Evolutionary conservation across 2,888 invertebrate genomes (phyloP).

Genomic region (Limnephilus lunatus): DNA sequence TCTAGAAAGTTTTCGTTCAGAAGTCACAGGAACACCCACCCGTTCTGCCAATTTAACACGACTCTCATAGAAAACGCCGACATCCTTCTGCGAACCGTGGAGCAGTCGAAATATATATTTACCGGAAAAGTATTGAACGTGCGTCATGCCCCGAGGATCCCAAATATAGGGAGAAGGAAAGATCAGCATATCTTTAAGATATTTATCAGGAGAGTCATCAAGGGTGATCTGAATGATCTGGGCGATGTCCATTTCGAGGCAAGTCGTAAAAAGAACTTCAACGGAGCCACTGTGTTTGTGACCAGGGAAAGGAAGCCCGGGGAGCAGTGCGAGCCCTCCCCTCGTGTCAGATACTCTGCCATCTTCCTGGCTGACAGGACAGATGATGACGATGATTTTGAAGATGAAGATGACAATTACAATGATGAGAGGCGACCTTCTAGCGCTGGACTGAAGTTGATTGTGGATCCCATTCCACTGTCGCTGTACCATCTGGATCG

Average conservation of each 20-base stretch:
- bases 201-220: slow-evolving; percentile 74
- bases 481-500: slow-evolving; percentile 77
- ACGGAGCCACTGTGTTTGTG: slow-evolving; percentile 73
- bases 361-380: slow-evolving; percentile 72
- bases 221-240: slow-evolving; percentile 74
- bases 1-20: slow-evolving; percentile 69
- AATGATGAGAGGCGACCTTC: slow-evolving; percentile 63
- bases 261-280: slow-evolving; percentile 70
- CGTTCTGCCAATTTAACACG: slow-evolving; percentile 76
- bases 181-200: slow-evolving; percentile 72
- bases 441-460: slow-evolving; percentile 71
- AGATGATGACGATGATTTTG: slow-evolving; percentile 68
- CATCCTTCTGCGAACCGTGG: slow-evolving; percentile 76
- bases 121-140: slow-evolving; percentile 76
- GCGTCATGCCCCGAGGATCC: slow-evolving; percentile 67
- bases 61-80: slow-evolving; percentile 76
- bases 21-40: slow-evolving; percentile 73
- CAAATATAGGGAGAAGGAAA: slow-evolving; percentile 72
- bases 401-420: slow-evolving; percentile 66
- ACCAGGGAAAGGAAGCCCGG: slow-evolving; percentile 72
- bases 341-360: slow-evolving; percentile 75
- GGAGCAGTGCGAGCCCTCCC: slow-evolving; percentile 72
- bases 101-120: slow-evolving; percentile 76
- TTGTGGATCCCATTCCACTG: slow-evolving; percentile 77
- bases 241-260: slow-evolving; percentile 72